A percentile compares a stretch with the other conserved stretches of the same genome.
Evolutionary conservation across 2,797 vertebrate species (phyloP).

Genomic region (Myotis vivesi): DNA sequence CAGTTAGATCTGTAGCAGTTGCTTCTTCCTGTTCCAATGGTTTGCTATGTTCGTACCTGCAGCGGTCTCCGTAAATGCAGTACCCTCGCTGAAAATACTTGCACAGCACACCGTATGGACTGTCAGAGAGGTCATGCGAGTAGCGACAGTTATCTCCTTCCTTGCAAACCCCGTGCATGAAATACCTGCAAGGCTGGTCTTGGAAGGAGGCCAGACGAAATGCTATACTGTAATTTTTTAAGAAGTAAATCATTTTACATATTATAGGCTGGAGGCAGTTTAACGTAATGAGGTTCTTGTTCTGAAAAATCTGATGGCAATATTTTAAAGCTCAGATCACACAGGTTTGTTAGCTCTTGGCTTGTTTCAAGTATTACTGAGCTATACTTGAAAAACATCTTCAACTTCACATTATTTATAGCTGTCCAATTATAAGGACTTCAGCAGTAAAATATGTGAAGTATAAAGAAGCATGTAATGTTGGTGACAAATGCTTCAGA

Average conservation of each 20-base stretch:
- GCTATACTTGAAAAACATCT: neutral
- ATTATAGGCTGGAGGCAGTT: slow-evolving; percentile 59
- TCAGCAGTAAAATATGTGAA: neutral
- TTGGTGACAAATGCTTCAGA: neutral
- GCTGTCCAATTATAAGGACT: neutral
- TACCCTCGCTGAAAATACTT: too few relatives aligned
- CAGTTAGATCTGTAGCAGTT: slow-evolving; percentile 82
- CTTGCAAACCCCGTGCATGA: too few relatives aligned
- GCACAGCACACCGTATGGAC: too few relatives aligned
- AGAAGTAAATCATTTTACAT: slow-evolving; percentile 65
- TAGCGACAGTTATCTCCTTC: too few relatives aligned
- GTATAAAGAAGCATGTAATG: neutral
- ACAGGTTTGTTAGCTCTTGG: neutral
- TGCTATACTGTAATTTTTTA: too few relatives aligned
- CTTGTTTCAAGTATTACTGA: neutral
- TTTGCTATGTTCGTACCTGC: slow-evolving; percentile 97
- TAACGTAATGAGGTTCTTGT: slow-evolving; percentile 56
- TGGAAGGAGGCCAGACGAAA: too few relatives aligned
- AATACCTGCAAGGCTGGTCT: too few relatives aligned
- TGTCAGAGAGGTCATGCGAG: too few relatives aligned
- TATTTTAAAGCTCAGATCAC: slow-evolving; percentile 49
- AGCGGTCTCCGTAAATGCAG: too few relatives aligned
- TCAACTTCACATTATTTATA: neutral
- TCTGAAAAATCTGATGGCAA: slow-evolving; percentile 49
- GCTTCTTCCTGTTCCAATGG: slow-evolving; percentile 90